These are phyloP conservation scores for Ochropleura plecta DNA, from an alignment of 2,888 invertebrate species.

Conservation along the genomic window DNA sequence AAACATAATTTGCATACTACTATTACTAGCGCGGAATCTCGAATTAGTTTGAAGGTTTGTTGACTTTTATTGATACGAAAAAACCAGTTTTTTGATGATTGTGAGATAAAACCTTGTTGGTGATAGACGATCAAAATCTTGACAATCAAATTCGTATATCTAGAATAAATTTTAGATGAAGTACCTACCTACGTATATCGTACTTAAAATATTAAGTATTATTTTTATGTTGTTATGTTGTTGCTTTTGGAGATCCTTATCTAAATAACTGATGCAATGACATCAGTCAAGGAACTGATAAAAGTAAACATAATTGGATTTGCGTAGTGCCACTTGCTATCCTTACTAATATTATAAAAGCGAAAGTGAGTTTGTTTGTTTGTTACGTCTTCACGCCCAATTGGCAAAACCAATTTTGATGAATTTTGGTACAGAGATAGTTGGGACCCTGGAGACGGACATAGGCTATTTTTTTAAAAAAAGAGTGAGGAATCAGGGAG, in stretches of 20 bases:
- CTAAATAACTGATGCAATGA: conserved; percentile 7
- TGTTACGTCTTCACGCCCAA: too few relatives aligned
- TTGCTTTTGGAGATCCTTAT: conserved; percentile 1
- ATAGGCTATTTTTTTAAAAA: too few relatives aligned
- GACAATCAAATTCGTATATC: neutral
- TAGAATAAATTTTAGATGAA: neutral
- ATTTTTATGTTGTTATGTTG: conserved; percentile 20
- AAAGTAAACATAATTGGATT: conserved; percentile 5
- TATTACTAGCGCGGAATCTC: neutral
- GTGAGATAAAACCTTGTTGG: neutral
- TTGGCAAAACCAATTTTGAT: too few relatives aligned
- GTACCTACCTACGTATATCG: neutral
- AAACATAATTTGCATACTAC: conserved; percentile 5
- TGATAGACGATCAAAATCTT: neutral
- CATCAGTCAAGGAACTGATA: neutral
- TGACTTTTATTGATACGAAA: neutral
- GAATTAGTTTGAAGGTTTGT: neutral
- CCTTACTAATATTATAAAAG: too few relatives aligned
- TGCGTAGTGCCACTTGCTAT: neutral
- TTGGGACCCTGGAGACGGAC: too few relatives aligned
- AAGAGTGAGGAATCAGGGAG: too few relatives aligned
- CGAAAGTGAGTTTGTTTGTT: too few relatives aligned
- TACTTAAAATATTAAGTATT: neutral
- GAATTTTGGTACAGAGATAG: too few relatives aligned
- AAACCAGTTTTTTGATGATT: conserved; percentile 20